A percentile compares a stretch with the other conserved stretches of the same genome.
phyloP scores from a whole-genome alignment of 2,113 vertebrate species.

The Callaeas wilsoni region DNA sequence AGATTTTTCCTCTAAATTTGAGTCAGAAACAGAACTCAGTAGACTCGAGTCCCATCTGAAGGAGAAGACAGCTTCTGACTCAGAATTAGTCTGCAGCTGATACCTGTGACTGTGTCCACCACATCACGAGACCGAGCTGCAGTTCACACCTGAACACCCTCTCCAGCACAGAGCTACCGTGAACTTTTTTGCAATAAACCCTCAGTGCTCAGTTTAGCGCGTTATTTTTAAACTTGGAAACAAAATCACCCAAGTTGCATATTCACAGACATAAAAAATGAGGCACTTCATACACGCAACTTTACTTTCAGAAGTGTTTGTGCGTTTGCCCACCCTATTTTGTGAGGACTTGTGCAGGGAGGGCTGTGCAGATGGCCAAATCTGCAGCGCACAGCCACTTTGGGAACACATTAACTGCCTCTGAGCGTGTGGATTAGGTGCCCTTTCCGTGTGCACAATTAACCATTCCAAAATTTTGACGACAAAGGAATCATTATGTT shows the following conservation, averaged over 20 bases:
- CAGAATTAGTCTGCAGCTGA: background rate
- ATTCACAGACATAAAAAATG: background rate
- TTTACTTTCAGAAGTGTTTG: background rate
- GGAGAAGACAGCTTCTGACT: background rate
- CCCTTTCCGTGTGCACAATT: background rate
- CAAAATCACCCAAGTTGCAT: background rate
- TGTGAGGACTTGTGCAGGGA: background rate
- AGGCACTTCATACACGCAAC: background rate
- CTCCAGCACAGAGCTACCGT: too few species aligned
- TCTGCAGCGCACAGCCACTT: background rate
- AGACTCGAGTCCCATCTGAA: background rate
- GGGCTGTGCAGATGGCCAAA: background rate
- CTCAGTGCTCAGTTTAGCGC: rapidly evolving
- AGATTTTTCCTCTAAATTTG: background rate
- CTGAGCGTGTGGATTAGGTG: background rate
- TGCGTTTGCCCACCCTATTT: background rate
- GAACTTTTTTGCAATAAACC: background rate
- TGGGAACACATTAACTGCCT: background rate
- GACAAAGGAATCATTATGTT: background rate
- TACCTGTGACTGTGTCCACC: background rate
- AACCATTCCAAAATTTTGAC: background rate
- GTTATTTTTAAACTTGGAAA: background rate
- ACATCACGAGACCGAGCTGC: background rate
- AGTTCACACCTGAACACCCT: background rate
- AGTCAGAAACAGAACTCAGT: background rate